Percentiles rank a stretch among this genome's conserved stretches.
phyloP scores from a whole-genome alignment of 2,888 invertebrate genomes.

The Archips crataeganus region DNA sequence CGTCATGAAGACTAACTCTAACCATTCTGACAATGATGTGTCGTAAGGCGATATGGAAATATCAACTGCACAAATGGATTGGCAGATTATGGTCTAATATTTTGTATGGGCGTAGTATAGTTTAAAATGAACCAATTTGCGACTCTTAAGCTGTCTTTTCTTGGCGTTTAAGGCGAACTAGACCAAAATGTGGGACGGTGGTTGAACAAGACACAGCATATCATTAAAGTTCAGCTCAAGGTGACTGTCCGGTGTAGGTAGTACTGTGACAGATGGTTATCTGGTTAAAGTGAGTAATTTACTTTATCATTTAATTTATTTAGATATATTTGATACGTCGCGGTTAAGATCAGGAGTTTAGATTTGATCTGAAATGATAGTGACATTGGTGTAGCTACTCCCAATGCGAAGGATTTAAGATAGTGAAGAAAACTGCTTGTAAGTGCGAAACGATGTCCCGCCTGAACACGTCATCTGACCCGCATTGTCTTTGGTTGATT shows the following conservation, averaged over 20 bases:
- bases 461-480: too few relatives aligned
- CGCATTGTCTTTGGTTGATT: too few relatives aligned
- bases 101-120: neutral
- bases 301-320: conserved; percentile 7
- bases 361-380: neutral
- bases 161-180: neutral
- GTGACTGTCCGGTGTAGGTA: neutral
- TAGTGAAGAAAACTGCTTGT: too few relatives aligned
- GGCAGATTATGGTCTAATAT: too few relatives aligned
- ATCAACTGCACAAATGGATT: too few relatives aligned
- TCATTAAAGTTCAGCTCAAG: neutral
- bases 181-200: neutral
- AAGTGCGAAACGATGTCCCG: too few relatives aligned
- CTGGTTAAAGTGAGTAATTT: conserved; percentile 10
- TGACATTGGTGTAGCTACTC: neutral
- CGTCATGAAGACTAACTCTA: too few relatives aligned
- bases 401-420: neutral
- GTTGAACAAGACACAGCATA: neutral
- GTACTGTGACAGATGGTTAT: conserved; percentile 11
- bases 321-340: neutral
- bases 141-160: neutral
- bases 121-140: neutral
- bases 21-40: too few relatives aligned
- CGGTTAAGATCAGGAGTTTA: neutral
- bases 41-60: too few relatives aligned